Base-by-base conservation (phyloP, 2,113 vertebrate genomes). In the Craseonycteris thonglongyai region DNA sequence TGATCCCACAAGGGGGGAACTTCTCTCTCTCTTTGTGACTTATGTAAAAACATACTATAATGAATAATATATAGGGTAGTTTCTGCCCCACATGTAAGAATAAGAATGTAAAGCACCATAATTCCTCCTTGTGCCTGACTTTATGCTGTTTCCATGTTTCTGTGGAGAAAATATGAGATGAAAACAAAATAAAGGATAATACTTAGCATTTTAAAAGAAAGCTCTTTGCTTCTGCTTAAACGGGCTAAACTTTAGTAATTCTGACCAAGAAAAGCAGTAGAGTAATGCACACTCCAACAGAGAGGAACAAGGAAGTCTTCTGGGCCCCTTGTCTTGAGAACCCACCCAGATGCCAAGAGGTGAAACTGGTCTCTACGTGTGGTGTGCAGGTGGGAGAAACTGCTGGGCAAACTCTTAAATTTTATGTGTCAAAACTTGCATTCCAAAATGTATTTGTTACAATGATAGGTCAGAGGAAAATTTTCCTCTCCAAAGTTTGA, bases 51-150 rank as follows among this genome's bases (percentile, higher is more conserved):
- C 18, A 58, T 35, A 81, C 47, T 47, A 26, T 28, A 63, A n/a
- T 0, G 3, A 54, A 63, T 14, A 63, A 30, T 0, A 3, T 49
- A 78, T 5, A 15, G 11, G 42, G 26, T 4, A 19, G 5, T 49
- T 38, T 51, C 56, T 49, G 56, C 16, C 28, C 38, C 26, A 7
- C 4, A 28, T 26, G 24, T 28, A 49, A 65, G 9, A 78, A 12
- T 63, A 56, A 87, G 61, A 56, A 35, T n/a, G n/a, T 28, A 69
- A 38, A 49, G 33, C 7, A 28, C 7, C 2, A 8, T n/a, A 45
- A 14, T 87, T 85, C 15, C 61, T 86, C 12, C 5, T 82, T 56
- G 18, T 15, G 5, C 30, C 3, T 4, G 12, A 72, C n/a, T 59
- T 61, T 58, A 10, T 49, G 49, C 16, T 30, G 1, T 68, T 59